Base-by-base conservation (phyloP, 2,113 vertebrate genomes). In the Hemichromis elongatus region DNA sequence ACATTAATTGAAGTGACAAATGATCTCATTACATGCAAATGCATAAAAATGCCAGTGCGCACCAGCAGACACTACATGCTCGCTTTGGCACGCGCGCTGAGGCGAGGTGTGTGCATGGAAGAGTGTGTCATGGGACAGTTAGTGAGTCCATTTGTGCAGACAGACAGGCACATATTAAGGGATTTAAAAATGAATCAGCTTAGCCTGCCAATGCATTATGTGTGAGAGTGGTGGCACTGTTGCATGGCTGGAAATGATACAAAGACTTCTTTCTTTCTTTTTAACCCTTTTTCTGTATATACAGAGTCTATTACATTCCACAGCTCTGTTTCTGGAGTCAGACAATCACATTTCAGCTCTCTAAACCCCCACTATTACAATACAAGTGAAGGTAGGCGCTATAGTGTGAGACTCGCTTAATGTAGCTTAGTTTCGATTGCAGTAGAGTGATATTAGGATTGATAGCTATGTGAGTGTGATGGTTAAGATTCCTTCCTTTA, bases 11-110 rank as follows among this genome's bases (percentile, higher is more conserved):
- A 19, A 78, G 19, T 35, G 86, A 90, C 87, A 92, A 92, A 95
- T 92, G 53, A 91, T 91, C 92, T 93, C 89, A 92, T 93, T 91
- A 91, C 59, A 92, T 92, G 86, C 86, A 91, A 91, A 92, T 90
- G 26, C 82, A 66, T 89, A 57, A 75, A 90, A 84, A 42, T 66
- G 81, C 79, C 79, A 21, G 35, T 14, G 28, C 52, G 35, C 77
- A 80, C 14, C 63, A 85, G 53, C 73, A 12, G 19, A 73, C 37
- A 33, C 40, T 73, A 57, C 66, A 9, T 68, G 78, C 40, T 42
- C 7, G 2, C 18, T 26, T 47, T 13, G 30, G 66, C 63, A 50
- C 10, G 56, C 26, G 24, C 26, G 6, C 45, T 30, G 82, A 42
- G 21, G 40, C 35, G 3, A 50, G 6, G 42, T 19, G 83, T 80